Base-by-base conservation (phyloP, 2,888 invertebrate genomes). In the Dynastes grantii region DNA sequence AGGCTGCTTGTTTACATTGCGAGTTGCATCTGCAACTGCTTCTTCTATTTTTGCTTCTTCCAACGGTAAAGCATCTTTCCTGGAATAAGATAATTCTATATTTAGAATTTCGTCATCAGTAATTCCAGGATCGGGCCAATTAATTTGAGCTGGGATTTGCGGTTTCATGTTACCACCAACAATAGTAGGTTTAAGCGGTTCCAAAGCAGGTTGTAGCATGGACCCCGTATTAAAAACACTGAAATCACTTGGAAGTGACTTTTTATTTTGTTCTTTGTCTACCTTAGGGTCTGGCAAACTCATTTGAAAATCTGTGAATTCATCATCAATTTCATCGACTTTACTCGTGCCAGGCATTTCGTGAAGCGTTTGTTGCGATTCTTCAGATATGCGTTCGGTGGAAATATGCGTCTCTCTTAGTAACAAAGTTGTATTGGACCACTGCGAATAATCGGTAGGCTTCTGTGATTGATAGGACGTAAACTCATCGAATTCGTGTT, bases 41-140 rank as follows among this genome's bases (percentile, higher is more conserved):
- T 61, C 29, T 61, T 61, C 11, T 22, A 11, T 29, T 16, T 61
- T 61, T 11, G 37, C 13, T 2, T 61, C 73, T 40, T 40, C 27
- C 27, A 61, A 73, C 11, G 40, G 6, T 61, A 61, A 27, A 5
- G 45, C 32, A n/a, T 71, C 51, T 16, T 78, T 78, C 51, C 51
- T 58, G 37, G 77, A 79, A 64, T 86, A 87, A 76, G 81, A 85
- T 79, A 86, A 83, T 78, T 89, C 88, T 65, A 89, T 86, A 53
- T 86, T 83, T 64, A 81, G 85, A 53, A 89, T 84, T 75, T 89
- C 89, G 40, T 88, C 88, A 8, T 88, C 88, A 2, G 86, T 85
- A 37, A 89, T 84, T 29, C 92, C 92, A 13, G 92, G 92, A 85
- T 92, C 91, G 2, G 92, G 92, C 92, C 92, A 92, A 84, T 92